Evolutionary conservation across 64 coral and sea anemone genomes (phyloP), one percentile per base, ranked within the genome.

Genomic region (Catalaphyllia jardinei): DNA sequence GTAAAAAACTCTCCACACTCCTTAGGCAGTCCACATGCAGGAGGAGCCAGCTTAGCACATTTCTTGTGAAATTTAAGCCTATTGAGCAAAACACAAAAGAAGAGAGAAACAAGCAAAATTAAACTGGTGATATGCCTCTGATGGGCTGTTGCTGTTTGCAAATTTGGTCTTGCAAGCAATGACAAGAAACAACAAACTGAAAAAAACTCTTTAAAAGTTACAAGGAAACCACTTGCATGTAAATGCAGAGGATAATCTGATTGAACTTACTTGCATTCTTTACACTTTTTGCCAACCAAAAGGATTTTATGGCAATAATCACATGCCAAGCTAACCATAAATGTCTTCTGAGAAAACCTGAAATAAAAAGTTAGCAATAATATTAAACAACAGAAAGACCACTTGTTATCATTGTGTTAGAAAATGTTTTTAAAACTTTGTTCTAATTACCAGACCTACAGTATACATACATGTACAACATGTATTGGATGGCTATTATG

Each of bases 51-150:
- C 49, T 93, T 97, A 52, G 95, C 91, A 76, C 95, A 97, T 90
- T 94, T 97, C 82, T 93, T 97, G 77, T 97, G 95, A 35, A 88
- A 97, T 90, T 93, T 97, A 75, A 89, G 90, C 72, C 95, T 97
- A 29, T 60, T 51, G 91, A 82, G 27, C 65, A 87, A 54, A 87
- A 71, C 20, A 33, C 79, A 80, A n/a, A 69, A 57, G n/a, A n/a
- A n/a, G n/a, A n/a, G 54, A 16, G 54, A 57, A 14, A 9, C 10
- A 57, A 14, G 22, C 7, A 69, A 69, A 24, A 65, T 65, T 69
- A 69, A 69, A 24, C 22, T 7, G 25, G 62, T 65, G 62, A 65
- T 22, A 1, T 20, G 8, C 10, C 10, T 57, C 54, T 15, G 54
- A 14, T 57, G 1, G 11, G 15, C 1, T 57, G 11, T 57, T 57